Percentiles rank a stretch among this genome's conserved stretches.
These are phyloP conservation scores for Aeoliscus strigatus DNA, from an alignment of 2,797 vertebrate species.

Conservation along the genomic window DNA sequence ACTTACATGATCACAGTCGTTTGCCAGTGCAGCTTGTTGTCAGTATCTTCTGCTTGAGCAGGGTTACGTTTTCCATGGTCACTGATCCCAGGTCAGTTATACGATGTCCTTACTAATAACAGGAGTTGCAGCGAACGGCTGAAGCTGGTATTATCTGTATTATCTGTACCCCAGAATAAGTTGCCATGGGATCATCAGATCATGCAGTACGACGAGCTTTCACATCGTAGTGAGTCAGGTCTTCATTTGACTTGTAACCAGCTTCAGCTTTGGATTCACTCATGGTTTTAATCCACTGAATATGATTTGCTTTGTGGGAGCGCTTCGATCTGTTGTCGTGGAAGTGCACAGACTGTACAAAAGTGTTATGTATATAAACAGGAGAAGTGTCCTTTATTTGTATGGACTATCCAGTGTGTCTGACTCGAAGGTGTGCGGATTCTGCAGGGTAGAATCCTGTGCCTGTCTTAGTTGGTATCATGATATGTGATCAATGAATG, in stretches of 20 bases:
- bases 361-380: conserved; percentile 80
- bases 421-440: conserved; percentile 72
- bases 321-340: conserved; percentile 55
- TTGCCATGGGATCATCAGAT: conserved; percentile 6
- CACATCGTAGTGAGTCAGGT: conserved; percentile 31
- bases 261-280: conserved; percentile 55
- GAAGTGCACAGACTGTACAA: conserved; percentile 72
- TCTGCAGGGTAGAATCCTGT: conserved; percentile 82
- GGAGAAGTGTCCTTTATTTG: conserved; percentile 76
- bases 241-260: conserved; percentile 41
- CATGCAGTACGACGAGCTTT: conserved; percentile 31
- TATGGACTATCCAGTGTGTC: conserved; percentile 71
- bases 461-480: conserved; percentile 65
- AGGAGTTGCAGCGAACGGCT: conserved; percentile 5
- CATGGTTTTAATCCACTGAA: conserved; percentile 62
- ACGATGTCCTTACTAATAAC: conserved; percentile 4
- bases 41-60: conserved; percentile 19
- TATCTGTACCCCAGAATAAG: too few relatives aligned
- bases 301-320: conserved; percentile 48
- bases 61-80: conserved; percentile 11
- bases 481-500: conserved; percentile 70
- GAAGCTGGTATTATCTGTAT: too few relatives aligned
- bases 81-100: conserved; percentile 22
- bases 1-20: conserved; percentile 37
- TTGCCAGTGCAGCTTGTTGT: conserved; percentile 33